Conservation (phyloP, 2,888 invertebrate genomes). For the Nycteola revayana region DNA sequence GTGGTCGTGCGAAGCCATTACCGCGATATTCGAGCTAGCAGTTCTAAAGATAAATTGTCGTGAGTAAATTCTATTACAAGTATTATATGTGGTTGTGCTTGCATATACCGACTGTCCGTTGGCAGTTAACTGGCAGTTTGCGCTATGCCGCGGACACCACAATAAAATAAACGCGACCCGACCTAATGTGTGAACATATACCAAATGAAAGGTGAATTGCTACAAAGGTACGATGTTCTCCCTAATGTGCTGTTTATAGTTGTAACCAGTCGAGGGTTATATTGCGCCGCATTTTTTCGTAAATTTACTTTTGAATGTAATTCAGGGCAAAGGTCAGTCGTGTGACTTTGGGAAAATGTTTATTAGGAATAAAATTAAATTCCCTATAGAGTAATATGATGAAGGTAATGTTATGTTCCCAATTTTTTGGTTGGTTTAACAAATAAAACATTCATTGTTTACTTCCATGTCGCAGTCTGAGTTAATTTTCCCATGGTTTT, state of each 20-base stretch:
- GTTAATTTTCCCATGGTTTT: too few species aligned
- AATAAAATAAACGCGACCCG: constrained; percentile 51
- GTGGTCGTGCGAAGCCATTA: constrained; percentile 27
- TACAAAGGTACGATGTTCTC: constrained; percentile 31
- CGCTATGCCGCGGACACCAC: constrained; percentile 40
- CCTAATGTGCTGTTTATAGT: constrained; percentile 43
- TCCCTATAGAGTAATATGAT: constrained; percentile 6
- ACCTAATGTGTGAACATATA: constrained; percentile 47
- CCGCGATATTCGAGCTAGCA: constrained; percentile 21
- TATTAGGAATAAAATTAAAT: constrained; percentile 11
- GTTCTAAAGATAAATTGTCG: constrained; percentile 30
- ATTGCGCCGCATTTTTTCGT: constrained; percentile 16
- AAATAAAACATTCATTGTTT: too few species aligned
- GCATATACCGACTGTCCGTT: constrained; percentile 22
- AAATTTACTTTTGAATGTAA: constrained; percentile 26
- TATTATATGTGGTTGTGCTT: constrained; percentile 33
- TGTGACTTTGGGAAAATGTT: constrained; percentile 13
- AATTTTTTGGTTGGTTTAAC: too few species aligned
- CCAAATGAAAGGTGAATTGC: constrained; percentile 43
- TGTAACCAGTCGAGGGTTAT: constrained; percentile 21
- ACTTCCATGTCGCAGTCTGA: too few species aligned
- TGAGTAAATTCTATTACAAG: constrained; percentile 42
- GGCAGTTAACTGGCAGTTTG: constrained; percentile 48
- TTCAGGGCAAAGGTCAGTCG: constrained; percentile 10
- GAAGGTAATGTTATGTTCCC: not conserved